These are phyloP conservation scores for Rousettus leschenaultii DNA, from an alignment of 2,113 vertebrate species.

Conservation along the genomic window DNA sequence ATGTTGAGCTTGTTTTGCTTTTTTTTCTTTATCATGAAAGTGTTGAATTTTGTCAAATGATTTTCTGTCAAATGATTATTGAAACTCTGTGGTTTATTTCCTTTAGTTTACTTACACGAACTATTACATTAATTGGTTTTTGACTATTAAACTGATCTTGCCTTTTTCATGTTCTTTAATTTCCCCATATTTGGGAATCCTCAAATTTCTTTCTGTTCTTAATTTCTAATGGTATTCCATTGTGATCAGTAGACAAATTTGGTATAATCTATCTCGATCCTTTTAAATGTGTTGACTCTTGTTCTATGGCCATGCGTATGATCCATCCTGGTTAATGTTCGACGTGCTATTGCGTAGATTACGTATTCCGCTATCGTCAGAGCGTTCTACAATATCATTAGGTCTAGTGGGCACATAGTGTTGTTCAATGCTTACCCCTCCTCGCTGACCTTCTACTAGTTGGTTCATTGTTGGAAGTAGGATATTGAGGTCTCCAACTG, in stretches of 20 bases:
- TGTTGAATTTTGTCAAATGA: not conserved
- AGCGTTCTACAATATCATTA: not conserved
- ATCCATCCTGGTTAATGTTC: not conserved
- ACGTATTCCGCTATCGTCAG: too few species aligned
- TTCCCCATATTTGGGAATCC: not conserved
- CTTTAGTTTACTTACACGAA: not conserved
- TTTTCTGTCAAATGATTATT: not conserved
- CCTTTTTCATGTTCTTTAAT: not conserved
- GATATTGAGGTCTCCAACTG: not conserved
- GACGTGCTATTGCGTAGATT: not conserved
- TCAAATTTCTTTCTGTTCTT: not conserved
- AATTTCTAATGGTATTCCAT: not conserved
- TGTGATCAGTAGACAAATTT: not conserved
- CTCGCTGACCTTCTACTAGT: not conserved
- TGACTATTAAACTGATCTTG: not conserved
- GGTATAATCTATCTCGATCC: not conserved
- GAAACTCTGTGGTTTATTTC: not conserved
- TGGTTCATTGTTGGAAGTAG: not conserved
- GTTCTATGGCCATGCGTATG: not conserved
- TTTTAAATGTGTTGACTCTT: not conserved
- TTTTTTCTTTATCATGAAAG: not conserved
- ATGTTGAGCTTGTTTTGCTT: not conserved
- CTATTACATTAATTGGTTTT: not conserved
- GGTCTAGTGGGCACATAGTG: fast-evolving
- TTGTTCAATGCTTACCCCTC: not conserved